Evolutionary conservation across 2,888 invertebrate genomes (phyloP).

Genomic region (Andrena dorsata): DNA sequence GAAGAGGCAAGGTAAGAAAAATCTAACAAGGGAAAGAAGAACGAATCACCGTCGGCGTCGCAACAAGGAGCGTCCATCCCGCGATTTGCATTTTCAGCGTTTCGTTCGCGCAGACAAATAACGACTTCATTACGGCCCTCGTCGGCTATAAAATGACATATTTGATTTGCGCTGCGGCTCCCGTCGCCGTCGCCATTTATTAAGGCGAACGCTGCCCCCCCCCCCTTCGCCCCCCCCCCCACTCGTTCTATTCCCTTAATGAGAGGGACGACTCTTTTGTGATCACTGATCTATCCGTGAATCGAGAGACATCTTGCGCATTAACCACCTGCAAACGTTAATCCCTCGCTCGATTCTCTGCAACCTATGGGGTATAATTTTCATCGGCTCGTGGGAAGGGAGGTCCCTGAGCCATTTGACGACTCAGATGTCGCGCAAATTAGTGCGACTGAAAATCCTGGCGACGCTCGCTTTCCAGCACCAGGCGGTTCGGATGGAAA

Average conservation of each 20-base stretch:
- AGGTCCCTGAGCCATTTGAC: slow-evolving; percentile 17
- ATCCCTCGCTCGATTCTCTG: slow-evolving; percentile 40
- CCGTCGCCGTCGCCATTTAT: slow-evolving; percentile 47
- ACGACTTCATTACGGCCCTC: slow-evolving; percentile 80
- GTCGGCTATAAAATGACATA: slow-evolving; percentile 82
- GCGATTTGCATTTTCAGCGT: slow-evolving; percentile 80
- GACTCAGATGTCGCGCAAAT: slow-evolving; percentile 17
- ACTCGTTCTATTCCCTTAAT: slow-evolving; percentile 59
- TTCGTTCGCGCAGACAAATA: slow-evolving; percentile 75
- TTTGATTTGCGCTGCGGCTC: slow-evolving; percentile 75
- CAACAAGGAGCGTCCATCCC: slow-evolving; percentile 66
- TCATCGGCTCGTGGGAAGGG: neutral
- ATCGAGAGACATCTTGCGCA: slow-evolving; percentile 58
- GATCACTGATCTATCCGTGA: slow-evolving; percentile 64
- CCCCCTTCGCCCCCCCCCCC: neutral
- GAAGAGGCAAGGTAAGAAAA: slow-evolving; percentile 59
- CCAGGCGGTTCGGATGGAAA: neutral
- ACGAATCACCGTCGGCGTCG: slow-evolving; percentile 29
- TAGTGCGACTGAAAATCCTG: slow-evolving; percentile 9
- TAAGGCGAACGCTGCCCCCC: slow-evolving; percentile 44
- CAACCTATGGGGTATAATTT: slow-evolving; percentile 36
- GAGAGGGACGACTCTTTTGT: slow-evolving; percentile 63
- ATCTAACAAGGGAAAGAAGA: slow-evolving; percentile 58
- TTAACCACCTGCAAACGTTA: slow-evolving; percentile 60
- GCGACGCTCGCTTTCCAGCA: neutral